Base-by-base conservation (phyloP, 1,140 invertebrate species). In the Ceratina japonica region DNA sequence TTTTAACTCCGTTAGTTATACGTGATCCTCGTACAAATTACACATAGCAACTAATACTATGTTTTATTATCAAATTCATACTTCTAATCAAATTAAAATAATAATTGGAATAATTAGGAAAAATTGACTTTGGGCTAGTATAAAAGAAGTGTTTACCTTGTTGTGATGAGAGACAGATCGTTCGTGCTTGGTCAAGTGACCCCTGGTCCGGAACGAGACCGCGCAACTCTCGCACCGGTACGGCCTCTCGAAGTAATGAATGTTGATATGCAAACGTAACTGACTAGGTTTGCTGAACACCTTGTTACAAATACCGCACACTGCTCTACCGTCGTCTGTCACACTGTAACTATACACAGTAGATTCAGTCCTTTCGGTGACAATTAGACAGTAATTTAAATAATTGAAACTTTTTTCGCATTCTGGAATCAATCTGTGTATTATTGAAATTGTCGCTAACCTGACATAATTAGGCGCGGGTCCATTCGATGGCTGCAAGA, bases 191-290 rank as follows among this genome's bases (percentile, higher is more conserved):
- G 98, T 97, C 64, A 98, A 93, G 90, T 98, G 97, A 7, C 97
- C 97, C 91, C 97, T 97, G 1, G 97, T 98, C 76, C 97, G 93
- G 89, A 98, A 98, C 79, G 96, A 97, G 37, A 98, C 96, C 31
- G 96, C 96, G 91, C 98, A 99, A 10, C 96, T 95, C 84, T 98
- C 97, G 90, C 98, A 99, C 76, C 97, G 94, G 87, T 97, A 98
- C 71, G 97, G 97, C 64, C 97, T 94, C 89, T 99, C 98, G 92
- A 99, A 96, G 87, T 98, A 98, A 92, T 99, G 98, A 87, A 98
- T 98, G 91, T 99, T 99, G 89, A 98, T 96, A 92, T 99, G 98
- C 65, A 99, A 93, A 72, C 95, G 94, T 80, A 99, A 92, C 90
- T 99, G 98, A 87, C 97, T 96, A 64, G 97, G 96, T 92, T 98